Base-by-base conservation (phyloP, 2,113 vertebrate species). In the Thryonomys swinderianus region DNA sequence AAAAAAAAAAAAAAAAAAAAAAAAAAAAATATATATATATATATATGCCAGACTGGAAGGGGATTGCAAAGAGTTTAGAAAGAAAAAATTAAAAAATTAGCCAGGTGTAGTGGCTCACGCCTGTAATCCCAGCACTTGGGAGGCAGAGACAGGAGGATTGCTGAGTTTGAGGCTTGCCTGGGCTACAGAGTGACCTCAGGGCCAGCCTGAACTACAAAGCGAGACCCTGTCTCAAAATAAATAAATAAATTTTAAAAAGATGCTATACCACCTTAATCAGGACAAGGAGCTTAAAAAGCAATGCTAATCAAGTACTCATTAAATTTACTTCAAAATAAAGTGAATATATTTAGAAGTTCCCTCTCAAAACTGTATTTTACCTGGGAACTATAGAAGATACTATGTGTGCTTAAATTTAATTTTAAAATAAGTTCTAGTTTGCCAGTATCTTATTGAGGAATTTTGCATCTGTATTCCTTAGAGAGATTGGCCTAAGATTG, bases 241-340 rank as follows among this genome's bases (percentile, higher is more conserved):
- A n/a, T n/a, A 55, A 57, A 57, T 45, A 80, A 53, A 21, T 53
- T n/a, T n/a, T n/a, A n/a, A 51, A 55, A 55, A 42, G 7, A 14
- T 37, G 90, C 27, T n/a, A 93, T 84, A 62, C 76, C 61, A 91
- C 13, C 10, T 62, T 85, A 32, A 69, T 37, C 20, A 42, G 23
- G 69, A 42, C n/a, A 73, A 42, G 40, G 69, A 73, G 40, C 69
- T 42, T 71, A 7, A 71, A 71, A 71, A 40, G 69, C 37, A 69
- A 69, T 69, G 66, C 1, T 25, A 78, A 40, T 92, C 64, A 79
- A 93, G 34, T 71, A 80, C n/a, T n/a, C 89, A 90, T 80, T 90
- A 81, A 55, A 27, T 62, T 80, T 40, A 95, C 64, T 64, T 57
- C 17, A 95, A 81, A 85, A 84, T 81, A 89, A 85, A 93, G n/a